These are phyloP conservation scores for Numenius phaeopus DNA, from an alignment of 2,797 vertebrate species.

Conservation along the genomic window DNA sequence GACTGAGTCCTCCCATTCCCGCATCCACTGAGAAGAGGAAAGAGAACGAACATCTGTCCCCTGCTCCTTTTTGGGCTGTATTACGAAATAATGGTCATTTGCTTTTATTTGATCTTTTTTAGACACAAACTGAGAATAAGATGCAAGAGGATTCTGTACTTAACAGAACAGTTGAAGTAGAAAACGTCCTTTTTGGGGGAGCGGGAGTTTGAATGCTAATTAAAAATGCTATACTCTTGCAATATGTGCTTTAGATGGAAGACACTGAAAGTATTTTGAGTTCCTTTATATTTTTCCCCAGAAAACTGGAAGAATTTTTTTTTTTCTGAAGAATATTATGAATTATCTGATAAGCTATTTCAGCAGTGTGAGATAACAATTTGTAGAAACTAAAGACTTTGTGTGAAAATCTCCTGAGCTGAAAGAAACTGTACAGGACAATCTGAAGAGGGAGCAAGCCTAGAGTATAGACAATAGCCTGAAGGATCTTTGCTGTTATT, in stretches of 20 bases:
- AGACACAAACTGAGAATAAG: neutral
- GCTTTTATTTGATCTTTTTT: neutral
- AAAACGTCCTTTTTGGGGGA: neutral
- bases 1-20: neutral
- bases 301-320: neutral
- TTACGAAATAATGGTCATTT: neutral
- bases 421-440: neutral
- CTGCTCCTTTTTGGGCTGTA: neutral
- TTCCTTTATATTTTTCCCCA: neutral
- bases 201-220: neutral
- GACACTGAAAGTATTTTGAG: neutral
- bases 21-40: neutral
- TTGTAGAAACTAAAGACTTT: neutral
- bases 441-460: neutral
- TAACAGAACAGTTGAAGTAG: neutral
- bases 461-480: neutral
- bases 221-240: neutral
- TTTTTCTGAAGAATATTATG: neutral
- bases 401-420: neutral
- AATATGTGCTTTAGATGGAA: neutral
- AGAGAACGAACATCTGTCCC: neutral
- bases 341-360: neutral
- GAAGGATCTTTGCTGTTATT: neutral
- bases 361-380: neutral
- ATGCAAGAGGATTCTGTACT: neutral